Evolutionary conservation across 2,797 vertebrate species (phyloP).

Genomic region (Onychomys torridus): DNA sequence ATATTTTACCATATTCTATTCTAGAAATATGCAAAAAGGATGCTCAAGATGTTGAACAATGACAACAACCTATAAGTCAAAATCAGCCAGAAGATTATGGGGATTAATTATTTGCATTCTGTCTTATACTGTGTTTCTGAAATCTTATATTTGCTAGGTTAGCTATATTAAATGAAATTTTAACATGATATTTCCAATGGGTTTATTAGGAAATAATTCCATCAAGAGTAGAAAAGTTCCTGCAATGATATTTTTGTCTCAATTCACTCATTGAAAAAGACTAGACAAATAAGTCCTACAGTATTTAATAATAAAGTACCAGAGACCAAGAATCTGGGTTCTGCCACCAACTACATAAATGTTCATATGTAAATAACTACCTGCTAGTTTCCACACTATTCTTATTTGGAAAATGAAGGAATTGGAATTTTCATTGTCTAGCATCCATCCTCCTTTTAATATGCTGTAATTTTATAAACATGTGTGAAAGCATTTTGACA

Average conservation of each 20-base stretch:
- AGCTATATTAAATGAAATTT: neutral
- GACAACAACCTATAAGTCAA: neutral
- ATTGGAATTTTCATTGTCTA: constrained; percentile 20
- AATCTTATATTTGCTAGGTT: neutral
- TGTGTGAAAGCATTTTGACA: constrained; percentile 65
- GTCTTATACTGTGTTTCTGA: neutral
- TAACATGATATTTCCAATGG: no score
- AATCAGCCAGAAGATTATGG: neutral
- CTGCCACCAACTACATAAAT: neutral
- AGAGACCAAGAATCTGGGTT: neutral
- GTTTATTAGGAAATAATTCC: neutral
- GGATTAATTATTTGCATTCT: neutral
- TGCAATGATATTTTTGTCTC: neutral
- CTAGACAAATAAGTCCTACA: neutral
- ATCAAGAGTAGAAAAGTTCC: neutral
- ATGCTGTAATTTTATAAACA: constrained; percentile 62
- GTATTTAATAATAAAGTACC: neutral
- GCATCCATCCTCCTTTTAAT: constrained; percentile 34
- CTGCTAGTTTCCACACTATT: neutral
- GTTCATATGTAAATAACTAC: neutral
- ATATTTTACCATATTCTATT: neutral
- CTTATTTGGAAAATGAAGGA: constrained; percentile 49
- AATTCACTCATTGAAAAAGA: neutral
- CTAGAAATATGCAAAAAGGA: neutral
- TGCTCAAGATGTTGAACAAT: neutral